Base-by-base conservation (phyloP, 2,888 invertebrate genomes). In the Machimus atricapillus region DNA sequence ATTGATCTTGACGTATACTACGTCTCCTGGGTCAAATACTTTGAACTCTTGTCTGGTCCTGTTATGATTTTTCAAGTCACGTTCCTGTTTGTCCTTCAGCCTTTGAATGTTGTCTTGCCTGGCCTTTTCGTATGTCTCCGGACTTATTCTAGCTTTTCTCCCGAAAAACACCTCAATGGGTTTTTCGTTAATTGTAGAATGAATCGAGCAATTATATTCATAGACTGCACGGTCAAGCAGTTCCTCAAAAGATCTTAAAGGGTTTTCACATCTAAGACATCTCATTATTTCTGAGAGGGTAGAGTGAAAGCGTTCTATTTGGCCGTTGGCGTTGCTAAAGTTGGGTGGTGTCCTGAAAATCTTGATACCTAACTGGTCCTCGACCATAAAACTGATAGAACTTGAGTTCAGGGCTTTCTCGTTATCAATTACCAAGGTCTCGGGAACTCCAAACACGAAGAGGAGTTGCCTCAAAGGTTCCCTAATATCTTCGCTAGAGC, bases 261-360 rank as follows among this genome's bases (percentile, higher is more conserved):
- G 31, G 43, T 78, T 76, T 82, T 89, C 86, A 2, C 73, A 31
- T 81, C 87, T 88, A 7, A 88, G 77, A 56, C 89, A 89, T 58
- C 89, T 58, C 87, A 89, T 87, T 34, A 89, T 89, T 78, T 89
- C 88, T 9, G 87, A 58, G 9, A 89, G 66, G 9, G 89, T 89
- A 19, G 88, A 89, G 81, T 88, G 88, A 66, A 89, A 88, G 23
- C 88, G 56, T 78, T 88, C 88, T 7, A 89, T 86, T 73, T 88
- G 87, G 5, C 88, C 88, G 83, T 89, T 89, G 16, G 85, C 87
- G 82, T 82, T 77, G 37, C 87, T 78, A n/a, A 78, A 76, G 19
- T 76, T 23, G 27, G 76, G 76, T 19, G 76, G 31, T 76, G 76
- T 76, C 14, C 9, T 86, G 46, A 82, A 87, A 9, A 85, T 76